Conservation (phyloP, 2,113 vertebrate genomes). For the Oostethus manadensis region DNA sequence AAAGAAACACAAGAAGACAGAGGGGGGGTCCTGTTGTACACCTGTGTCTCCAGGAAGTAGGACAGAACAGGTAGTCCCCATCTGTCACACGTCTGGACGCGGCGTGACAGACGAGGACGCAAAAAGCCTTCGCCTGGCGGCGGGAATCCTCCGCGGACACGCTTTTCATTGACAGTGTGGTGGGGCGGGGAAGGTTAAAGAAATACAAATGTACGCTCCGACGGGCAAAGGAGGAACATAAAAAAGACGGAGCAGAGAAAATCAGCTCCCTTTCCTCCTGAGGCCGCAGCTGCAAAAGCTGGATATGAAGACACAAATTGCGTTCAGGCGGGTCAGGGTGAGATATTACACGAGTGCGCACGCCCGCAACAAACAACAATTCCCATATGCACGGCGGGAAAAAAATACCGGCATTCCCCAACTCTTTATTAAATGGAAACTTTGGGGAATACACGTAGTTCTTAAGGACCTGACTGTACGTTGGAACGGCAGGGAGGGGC, state of each 20-base stretch:
- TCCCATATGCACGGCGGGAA: slow-evolving; percentile 95
- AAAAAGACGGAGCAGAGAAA: slow-evolving; percentile 22
- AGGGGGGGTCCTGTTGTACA: slow-evolving; percentile 54
- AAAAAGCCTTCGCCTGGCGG: slow-evolving; percentile 64
- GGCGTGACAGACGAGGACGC: slow-evolving; percentile 81
- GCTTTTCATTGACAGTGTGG: slow-evolving; percentile 1
- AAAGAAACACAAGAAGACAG: neutral
- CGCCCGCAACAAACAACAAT: slow-evolving; percentile 96
- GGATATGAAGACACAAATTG: slow-evolving; percentile 99
- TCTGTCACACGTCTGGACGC: slow-evolving; percentile 40
- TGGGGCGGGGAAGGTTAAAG: slow-evolving; percentile 7
- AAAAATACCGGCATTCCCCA: slow-evolving; percentile 99
- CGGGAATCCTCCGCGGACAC: slow-evolving; percentile 65
- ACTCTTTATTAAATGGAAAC: slow-evolving; percentile 97
- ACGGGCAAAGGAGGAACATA: slow-evolving; percentile 17
- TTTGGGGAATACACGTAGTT: slow-evolving; percentile 81
- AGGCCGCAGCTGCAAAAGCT: slow-evolving; percentile 84
- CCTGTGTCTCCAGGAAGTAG: slow-evolving; percentile 78
- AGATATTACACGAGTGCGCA: slow-evolving; percentile 85
- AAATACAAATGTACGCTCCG: slow-evolving; percentile 19
- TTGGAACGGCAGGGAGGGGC: no score
- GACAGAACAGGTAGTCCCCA: slow-evolving; percentile 81
- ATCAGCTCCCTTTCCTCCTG: slow-evolving; percentile 71
- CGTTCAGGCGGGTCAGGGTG: slow-evolving; percentile 94
- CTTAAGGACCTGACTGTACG: no score